These are phyloP conservation scores for Zosterops pallidus DNA, from an alignment of 2,113 vertebrate genomes.

Conservation along the genomic window DNA sequence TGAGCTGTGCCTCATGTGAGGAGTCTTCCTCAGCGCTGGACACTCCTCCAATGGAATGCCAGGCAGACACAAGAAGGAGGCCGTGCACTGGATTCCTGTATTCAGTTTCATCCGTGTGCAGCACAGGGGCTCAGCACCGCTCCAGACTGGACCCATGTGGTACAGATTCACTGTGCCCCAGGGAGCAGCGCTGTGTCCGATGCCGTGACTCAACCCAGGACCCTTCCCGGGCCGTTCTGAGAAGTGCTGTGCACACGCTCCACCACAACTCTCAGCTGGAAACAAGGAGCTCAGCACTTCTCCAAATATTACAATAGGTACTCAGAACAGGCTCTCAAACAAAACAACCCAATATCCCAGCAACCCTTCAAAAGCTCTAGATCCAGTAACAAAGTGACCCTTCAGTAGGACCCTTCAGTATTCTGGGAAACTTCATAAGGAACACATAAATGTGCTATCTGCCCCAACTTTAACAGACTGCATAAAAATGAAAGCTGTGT, in stretches of 20 bases:
- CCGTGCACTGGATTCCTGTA: background rate
- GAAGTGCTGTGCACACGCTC: background rate
- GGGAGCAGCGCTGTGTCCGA: background rate
- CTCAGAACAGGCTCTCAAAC: background rate
- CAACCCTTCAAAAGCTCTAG: background rate
- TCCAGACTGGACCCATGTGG: background rate
- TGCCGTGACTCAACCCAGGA: background rate
- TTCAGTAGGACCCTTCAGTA: background rate
- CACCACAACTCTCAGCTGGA: constrained; percentile 3
- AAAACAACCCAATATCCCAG: background rate
- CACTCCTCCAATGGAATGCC: background rate
- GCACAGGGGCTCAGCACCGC: background rate
- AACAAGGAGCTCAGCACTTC: constrained; percentile 44
- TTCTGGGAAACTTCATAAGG: background rate
- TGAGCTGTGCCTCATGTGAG: background rate
- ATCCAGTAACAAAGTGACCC: background rate
- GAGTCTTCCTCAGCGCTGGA: background rate
- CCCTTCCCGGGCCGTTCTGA: background rate
- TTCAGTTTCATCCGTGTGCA: background rate
- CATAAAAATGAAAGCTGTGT: background rate
- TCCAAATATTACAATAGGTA: background rate
- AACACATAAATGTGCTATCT: background rate
- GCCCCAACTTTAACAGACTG: background rate
- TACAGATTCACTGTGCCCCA: fast-evolving
- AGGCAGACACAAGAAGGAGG: fast-evolving